phyloP scores from a whole-genome alignment of 2,888 invertebrate species.

The Chouioia cunea region DNA sequence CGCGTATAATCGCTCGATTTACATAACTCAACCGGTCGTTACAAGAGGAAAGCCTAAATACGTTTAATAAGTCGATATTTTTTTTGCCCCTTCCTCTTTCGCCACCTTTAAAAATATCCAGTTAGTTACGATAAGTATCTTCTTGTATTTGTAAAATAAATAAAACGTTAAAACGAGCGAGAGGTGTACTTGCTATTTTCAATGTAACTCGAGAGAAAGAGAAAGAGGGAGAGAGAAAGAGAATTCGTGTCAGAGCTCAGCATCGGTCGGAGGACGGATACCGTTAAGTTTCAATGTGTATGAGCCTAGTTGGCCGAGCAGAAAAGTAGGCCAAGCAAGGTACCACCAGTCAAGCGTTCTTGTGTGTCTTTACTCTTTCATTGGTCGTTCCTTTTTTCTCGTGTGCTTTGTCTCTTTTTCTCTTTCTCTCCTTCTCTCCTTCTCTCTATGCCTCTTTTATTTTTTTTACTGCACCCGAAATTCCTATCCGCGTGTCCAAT shows the following conservation, averaged over 20 bases:
- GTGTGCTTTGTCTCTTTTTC: conserved; percentile 32
- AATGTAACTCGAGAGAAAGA: background rate
- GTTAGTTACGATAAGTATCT: background rate
- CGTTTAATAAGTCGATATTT: background rate
- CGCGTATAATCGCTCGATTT: no score
- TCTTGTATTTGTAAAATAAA: background rate
- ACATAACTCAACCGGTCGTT: no score
- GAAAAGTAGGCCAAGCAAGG: conserved; percentile 61
- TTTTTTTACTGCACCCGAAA: no score
- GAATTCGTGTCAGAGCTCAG: conserved; percentile 64
- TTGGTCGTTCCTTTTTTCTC: conserved; percentile 26
- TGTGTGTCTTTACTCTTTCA: no score
- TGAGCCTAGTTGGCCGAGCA: conserved; percentile 62
- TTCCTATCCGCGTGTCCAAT: no score
- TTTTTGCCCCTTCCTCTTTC: background rate
- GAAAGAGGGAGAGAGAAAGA: conserved; percentile 40
- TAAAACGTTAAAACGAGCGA: background rate
- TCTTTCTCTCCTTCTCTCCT: conserved; percentile 20
- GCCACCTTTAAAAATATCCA: no score
- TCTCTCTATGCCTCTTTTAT: conserved; percentile 15
- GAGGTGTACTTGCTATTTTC: background rate
- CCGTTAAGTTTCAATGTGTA: conserved; percentile 67
- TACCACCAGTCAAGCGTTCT: no score
- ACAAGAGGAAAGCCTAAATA: conserved; percentile 53
- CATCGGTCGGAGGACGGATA: conserved; percentile 56